Evolutionary conservation across 2,113 vertebrate genomes (phyloP), one percentile per base, ranked within the genome.

Genomic region (Strix uralensis): DNA sequence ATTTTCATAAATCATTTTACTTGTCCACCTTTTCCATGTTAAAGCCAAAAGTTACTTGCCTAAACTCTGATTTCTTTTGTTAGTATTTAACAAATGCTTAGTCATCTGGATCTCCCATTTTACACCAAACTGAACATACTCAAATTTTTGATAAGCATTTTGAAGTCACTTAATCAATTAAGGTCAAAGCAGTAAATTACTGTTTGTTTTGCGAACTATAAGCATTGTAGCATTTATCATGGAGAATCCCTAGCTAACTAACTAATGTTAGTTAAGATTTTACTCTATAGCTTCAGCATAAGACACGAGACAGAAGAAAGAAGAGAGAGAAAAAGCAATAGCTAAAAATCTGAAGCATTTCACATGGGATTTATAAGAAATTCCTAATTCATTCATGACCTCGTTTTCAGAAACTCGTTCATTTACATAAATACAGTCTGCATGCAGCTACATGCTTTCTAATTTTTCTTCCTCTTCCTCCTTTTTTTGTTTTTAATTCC

Each of bases 281-380:
- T 23, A 27, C 15, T 74, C 26, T 18, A 10, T 4, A 69, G 7
- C 34, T 81, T 84, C 25, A 78, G 29, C 20, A 2, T 26, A 85
- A 82, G 29, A 26, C 40, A 46, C 3, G 19, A 70, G 19, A 47
- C 8, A 61, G 27, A 79, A 82, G 27, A 65, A 84, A 83, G 10
- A 5, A n/a, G n/a, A 34, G 10, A 46, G 2, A 6, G 46, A 7
- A 23, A 66, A 72, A 59, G 54, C 38, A 70, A 32, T 11, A 81
- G 32, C 22, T 81, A 63, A 78, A 91, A 87, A 69, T 82, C 61
- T 32, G 47, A 94, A 65, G 34, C n/a, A 87, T 85, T 97, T 92
- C 23, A 79, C 0, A 0, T 47, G 32, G 73, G 51, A 89, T 92
- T 95, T 72, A 52, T 20, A 63, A 13, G 29, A 87, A 95, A 87